A percentile compares a stretch with the other conserved stretches of the same genome.
These are phyloP conservation scores for Apodemus sylvaticus DNA, from an alignment of 2,113 vertebrate species.

Conservation along the genomic window DNA sequence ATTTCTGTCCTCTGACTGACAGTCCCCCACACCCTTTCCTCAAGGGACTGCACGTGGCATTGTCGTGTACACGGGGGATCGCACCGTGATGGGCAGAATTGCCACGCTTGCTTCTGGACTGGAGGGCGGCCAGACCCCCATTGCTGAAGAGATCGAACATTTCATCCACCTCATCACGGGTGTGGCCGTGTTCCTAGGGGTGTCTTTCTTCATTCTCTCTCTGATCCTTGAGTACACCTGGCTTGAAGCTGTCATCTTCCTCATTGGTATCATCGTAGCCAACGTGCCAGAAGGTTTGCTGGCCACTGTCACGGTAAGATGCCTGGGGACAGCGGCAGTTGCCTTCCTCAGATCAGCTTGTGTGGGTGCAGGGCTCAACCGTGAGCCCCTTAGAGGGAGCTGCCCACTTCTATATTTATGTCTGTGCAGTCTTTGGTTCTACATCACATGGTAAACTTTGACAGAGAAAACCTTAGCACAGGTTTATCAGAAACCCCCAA, in stretches of 20 bases:
- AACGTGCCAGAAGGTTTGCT: constrained; percentile 90
- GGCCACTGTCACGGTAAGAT: constrained; percentile 89
- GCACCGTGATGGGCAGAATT: constrained; percentile 90
- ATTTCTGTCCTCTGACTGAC: neutral
- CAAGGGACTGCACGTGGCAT: constrained; percentile 89
- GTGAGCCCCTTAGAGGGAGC: neutral
- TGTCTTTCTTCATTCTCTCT: constrained; percentile 88
- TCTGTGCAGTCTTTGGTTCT: neutral
- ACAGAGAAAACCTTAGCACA: neutral
- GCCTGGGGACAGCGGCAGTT: accelerated
- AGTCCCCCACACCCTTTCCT: accelerated
- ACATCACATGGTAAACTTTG: neutral
- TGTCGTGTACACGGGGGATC: constrained; percentile 89
- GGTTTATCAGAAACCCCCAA: neutral
- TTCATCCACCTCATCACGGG: constrained; percentile 91
- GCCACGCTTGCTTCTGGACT: constrained; percentile 89
- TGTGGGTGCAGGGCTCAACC: accelerated
- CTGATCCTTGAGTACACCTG: constrained; percentile 89
- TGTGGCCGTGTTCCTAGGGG: constrained; percentile 89
- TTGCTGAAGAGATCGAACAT: constrained; percentile 87
- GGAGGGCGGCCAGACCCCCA: constrained; percentile 89
- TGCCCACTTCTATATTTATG: accelerated
- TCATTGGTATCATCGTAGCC: constrained; percentile 90
- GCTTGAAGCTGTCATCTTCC: constrained; percentile 90
- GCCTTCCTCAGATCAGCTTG: neutral